Conservation (phyloP, 2,797 vertebrate species). For the Podarcis lilfordi region DNA sequence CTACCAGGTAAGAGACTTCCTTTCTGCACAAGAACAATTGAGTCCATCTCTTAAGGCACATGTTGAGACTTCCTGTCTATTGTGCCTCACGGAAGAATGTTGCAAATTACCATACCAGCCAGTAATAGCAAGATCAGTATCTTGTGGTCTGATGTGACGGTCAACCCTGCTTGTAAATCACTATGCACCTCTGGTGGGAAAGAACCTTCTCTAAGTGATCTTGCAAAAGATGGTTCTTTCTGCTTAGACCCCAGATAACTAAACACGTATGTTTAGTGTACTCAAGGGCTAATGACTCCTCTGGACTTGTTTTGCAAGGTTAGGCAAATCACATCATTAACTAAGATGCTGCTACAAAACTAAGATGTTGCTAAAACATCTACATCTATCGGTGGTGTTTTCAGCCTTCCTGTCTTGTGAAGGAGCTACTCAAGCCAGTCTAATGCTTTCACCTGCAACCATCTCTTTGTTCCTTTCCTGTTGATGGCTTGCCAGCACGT, state of each 20-base stretch:
- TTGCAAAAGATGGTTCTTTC: neutral
- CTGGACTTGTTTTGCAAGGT: neutral
- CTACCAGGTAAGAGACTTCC: conserved; percentile 86
- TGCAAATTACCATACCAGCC: neutral
- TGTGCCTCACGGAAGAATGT: neutral
- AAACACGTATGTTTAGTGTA: neutral
- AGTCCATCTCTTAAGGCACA: no score
- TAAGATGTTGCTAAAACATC: neutral
- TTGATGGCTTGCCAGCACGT: neutral
- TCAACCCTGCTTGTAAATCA: neutral
- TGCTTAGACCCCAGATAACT: neutral
- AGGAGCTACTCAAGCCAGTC: neutral
- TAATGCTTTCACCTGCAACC: no score
- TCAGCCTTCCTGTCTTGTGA: neutral
- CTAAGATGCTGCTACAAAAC: neutral
- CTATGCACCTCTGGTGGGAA: neutral
- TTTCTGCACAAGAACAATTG: rapidly evolving
- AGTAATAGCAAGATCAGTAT: no score
- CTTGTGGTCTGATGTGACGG: neutral
- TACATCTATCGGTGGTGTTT: neutral
- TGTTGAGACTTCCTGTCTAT: neutral
- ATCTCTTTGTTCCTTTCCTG: neutral
- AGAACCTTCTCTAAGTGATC: neutral
- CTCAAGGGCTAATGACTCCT: neutral
- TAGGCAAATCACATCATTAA: neutral